Evolutionary conservation across 2,888 invertebrate genomes (phyloP), one percentile per base, ranked within the genome.

Genomic region (Fabriciana adippe): DNA sequence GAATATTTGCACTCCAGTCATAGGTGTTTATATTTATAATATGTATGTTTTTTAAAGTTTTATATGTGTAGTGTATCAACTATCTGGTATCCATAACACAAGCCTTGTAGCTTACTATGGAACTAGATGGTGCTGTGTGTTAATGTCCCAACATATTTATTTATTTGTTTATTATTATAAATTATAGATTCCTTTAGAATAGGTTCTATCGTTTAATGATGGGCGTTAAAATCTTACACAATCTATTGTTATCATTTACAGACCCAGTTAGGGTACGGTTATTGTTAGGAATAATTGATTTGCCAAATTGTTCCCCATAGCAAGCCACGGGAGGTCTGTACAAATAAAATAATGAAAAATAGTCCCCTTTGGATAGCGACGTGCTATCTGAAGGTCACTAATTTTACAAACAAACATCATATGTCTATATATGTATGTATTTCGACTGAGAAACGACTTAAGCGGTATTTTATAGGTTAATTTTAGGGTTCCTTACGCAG

Each of bases 231-330:
- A 8, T 41, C 35, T 41, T 41, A 11, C 35, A 11, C 35, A 41
- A 41, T 41, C 35, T 41, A 41, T 41, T 41, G 35, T 41, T 11
- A 41, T 41, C 35, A 41, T 8, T 57, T 11, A 15, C 11, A 57
- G 26, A 47, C 11, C 47, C 21, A 57, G 26, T 47, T 57, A 57
- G 57, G 47, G 57, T 26, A 21, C 21, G 15, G 26, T 57, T 57
- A 47, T 57, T 47, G 45, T 61, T 61, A 35, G 35, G 31, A 61
- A 61, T 51, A 61, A 61, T 51, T 51, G 50, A 51, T 61, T 51
- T 57, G 57, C 47, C 57, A 57, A 57, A 57, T 35, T 51, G 35
- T 50, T 51, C 60, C 60, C 60, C 51, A 61, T 51, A 16, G 16
- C 16, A 16, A 21, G 14, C 47, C 21, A 26, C 57, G 47, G 57